Conservation (phyloP, 2,888 invertebrate genomes). For the Cephus pygmeus region DNA sequence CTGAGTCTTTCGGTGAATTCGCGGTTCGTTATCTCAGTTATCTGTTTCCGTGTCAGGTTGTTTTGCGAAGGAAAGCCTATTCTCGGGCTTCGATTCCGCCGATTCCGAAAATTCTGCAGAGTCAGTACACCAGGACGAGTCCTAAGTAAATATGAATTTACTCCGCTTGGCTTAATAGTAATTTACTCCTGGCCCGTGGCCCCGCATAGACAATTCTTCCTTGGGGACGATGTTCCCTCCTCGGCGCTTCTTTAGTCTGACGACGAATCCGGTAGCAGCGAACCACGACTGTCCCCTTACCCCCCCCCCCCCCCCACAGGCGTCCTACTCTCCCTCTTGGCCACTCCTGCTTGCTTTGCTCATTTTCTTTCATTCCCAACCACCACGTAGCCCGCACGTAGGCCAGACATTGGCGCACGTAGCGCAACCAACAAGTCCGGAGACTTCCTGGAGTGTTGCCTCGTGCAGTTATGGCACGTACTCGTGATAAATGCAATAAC, state of each 20-base stretch:
- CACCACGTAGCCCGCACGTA: neutral
- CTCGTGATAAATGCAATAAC: conserved; percentile 62
- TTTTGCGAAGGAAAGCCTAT: neutral
- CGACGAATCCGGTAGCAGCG: neutral
- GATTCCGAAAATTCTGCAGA: neutral
- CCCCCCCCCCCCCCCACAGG: too few species aligned
- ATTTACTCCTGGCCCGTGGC: neutral
- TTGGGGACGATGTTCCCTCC: neutral
- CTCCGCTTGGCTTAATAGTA: neutral
- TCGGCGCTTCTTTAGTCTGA: neutral
- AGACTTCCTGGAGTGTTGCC: neutral
- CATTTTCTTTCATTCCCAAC: neutral
- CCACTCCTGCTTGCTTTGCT: neutral
- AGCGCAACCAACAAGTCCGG: neutral
- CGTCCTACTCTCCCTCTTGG: neutral
- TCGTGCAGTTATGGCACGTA: conserved; percentile 48
- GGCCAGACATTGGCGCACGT: neutral
- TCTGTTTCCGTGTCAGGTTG: neutral
- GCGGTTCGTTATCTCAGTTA: neutral
- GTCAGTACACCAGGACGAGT: neutral
- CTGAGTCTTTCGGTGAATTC: neutral
- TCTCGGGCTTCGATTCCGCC: neutral
- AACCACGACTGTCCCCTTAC: neutral
- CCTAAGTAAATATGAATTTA: neutral
- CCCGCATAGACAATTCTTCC: neutral